Evolutionary conservation across 2,797 vertebrate species (phyloP), one percentile per base, ranked within the genome.

Genomic region (Pseudocheirus occidentalis): DNA sequence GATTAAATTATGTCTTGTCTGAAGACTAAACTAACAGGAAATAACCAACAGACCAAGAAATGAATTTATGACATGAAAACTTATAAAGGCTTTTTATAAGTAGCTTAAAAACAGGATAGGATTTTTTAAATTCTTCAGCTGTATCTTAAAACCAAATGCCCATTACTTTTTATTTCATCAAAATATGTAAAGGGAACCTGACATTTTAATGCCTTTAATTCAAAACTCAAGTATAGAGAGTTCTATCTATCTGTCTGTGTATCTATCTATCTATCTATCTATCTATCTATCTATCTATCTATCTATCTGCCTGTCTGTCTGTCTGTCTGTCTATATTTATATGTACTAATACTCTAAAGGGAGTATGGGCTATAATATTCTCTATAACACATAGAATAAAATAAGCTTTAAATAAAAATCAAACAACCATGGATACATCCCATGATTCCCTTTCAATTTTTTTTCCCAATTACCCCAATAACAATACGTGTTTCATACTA

Each of bases 21-120:
- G 66, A 90, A 62, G 55, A 92, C 89, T 94, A 29, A 94, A 96
- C 58, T 56, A 95, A 97, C 92, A 94, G 92, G 95, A 96, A 96
- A 93, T 56, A 92, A 50, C 91, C 31, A 55, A 92, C 57, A 87
- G 31, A 31, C 93, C 12, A n/a, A 96, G 90, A 93, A 90, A 14
- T 34, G 55, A 46, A 73, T 55, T 92, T 53, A 89, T 53, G 50
- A 73, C 0, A 46, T 54, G 16, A 1, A 10, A 55, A 55, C 55
- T 94, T 87, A 81, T 28, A 50, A 40, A 94, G 81, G 57, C 27
- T 57, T 92, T 34, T 54, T 55, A 66, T 52, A 29, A 56, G 59
- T 10, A 2, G 6, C 24, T 59, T 31, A 21, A 94, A 53, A 56
- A 6, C 16, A 16, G 0, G 11, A 52, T 31, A 2, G 2, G 28